These are phyloP conservation scores for Rhineura floridana DNA, from an alignment of 2,113 vertebrate species.

Conservation along the genomic window DNA sequence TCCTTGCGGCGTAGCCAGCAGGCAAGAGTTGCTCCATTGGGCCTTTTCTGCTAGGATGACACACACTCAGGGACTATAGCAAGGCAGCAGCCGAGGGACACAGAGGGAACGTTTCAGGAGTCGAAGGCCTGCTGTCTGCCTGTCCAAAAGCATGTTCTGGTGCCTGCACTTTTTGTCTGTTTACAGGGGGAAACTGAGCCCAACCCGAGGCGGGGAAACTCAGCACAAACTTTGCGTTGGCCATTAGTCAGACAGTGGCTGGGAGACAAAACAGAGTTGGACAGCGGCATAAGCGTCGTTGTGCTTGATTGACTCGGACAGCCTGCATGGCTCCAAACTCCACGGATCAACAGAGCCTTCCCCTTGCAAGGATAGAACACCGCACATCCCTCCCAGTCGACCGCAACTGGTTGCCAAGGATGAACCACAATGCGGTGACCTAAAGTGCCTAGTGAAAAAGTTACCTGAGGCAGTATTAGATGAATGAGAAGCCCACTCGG, in stretches of 20 bases:
- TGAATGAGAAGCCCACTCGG: not conserved
- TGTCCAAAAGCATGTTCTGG: not conserved
- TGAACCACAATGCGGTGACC: not conserved
- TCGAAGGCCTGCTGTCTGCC: too few species aligned
- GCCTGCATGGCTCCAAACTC: not conserved
- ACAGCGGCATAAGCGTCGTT: not conserved
- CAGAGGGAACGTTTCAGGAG: not conserved
- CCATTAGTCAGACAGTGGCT: not conserved
- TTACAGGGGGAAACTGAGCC: not conserved
- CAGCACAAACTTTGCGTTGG: fast-evolving
- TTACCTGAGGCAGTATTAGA: not conserved
- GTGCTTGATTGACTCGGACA: not conserved
- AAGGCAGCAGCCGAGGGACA: not conserved
- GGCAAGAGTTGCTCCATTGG: not conserved
- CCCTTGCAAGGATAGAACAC: not conserved
- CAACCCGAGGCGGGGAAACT: fast-evolving
- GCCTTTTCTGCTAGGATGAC: not conserved
- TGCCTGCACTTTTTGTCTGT: too few species aligned
- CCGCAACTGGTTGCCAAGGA: too few species aligned
- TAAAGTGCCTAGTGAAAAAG: constrained; percentile 60
- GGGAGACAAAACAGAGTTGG: not conserved
- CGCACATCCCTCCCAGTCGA: not conserved
- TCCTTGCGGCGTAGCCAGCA: not conserved
- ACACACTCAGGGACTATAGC: not conserved
- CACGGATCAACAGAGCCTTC: fast-evolving